Evolutionary conservation across 2,113 vertebrate genomes (phyloP), one percentile per base, ranked within the genome.

Genomic region (Triplophysa tibetana): DNA sequence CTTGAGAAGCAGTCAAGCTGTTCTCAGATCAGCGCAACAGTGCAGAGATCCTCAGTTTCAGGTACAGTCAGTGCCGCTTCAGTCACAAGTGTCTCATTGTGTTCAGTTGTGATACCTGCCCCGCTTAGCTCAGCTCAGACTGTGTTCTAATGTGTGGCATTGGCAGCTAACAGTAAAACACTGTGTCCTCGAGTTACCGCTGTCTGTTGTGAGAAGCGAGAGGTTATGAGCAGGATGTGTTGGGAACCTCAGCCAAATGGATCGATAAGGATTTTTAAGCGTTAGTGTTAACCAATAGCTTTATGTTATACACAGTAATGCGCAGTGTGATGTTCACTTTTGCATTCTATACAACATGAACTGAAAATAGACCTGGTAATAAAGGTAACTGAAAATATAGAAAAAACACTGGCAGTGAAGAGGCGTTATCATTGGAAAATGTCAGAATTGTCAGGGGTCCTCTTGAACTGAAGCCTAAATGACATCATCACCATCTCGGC

Each of bases 91-190:
- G 29, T 29, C 29, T 61, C 56, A 58, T 54, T 58, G 19, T 58
- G 19, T 58, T 66, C 21, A 23, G 26, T 70, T 8, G 4, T 41
- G 8, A 66, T 64, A 68, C 70, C 68, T 72, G 60, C 24, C 63
- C 77, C 54, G 48, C 70, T 81, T 67, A 21, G 63, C 70, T 60
- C 67, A 8, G 8, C 29, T 65, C 33, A 70, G 60, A 77, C 56
- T 33, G 64, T 79, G 79, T 73, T 58, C 50, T 75, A 45, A 61
- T 70, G 70, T 75, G 77, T 58, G 65, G 58, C 70, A 70, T 83
- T 83, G 81, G 76, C 45, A 75, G 77, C 72, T 70, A 75, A 83
- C 77, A 83, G 19, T 79, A 50, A 56, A 79, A 26, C 70, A 64
- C 38, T 83, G 64, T 82, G 68, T 62, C 72, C 81, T 83, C 58